Evolutionary conservation across 2,888 invertebrate genomes (phyloP).

Genomic region (Noctua pronuba): DNA sequence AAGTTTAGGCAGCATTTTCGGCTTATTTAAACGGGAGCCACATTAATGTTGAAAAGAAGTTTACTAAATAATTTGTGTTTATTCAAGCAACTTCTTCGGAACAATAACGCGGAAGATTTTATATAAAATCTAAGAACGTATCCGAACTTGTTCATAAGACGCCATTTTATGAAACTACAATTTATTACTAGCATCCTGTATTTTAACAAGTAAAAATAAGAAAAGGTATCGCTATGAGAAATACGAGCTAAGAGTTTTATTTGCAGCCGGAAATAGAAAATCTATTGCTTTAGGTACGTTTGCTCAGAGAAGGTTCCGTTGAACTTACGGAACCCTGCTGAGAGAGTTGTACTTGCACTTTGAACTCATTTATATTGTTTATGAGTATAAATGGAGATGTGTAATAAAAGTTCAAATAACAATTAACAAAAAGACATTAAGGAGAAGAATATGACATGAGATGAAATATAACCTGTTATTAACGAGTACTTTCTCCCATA

Average conservation of each 20-base stretch:
- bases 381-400: slow-evolving; percentile 13
- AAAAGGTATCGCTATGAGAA: slow-evolving; percentile 44
- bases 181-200: slow-evolving; percentile 44
- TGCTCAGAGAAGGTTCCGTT: slow-evolving; percentile 22
- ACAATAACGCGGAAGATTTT: slow-evolving; percentile 10
- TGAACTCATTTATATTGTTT: slow-evolving; percentile 11
- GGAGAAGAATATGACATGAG: slow-evolving; percentile 25
- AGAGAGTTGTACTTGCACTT: slow-evolving; percentile 11
- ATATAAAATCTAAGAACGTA: slow-evolving; percentile 2
- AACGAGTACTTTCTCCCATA: slow-evolving; percentile 41
- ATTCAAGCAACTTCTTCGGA: too few relatives aligned
- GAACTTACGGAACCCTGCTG: slow-evolving; percentile 17
- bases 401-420: slow-evolving; percentile 43
- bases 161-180: slow-evolving; percentile 29
- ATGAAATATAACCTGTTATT: slow-evolving; percentile 55
- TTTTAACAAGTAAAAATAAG: slow-evolving; percentile 40
- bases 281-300: slow-evolving; percentile 39
- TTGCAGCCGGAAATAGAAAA: slow-evolving; percentile 61
- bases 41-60: background rate
- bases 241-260: slow-evolving; percentile 52
- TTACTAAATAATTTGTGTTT: background rate
- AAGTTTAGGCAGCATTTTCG: background rate
- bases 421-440: slow-evolving; percentile 56
- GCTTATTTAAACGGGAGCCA: too few relatives aligned
- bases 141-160: slow-evolving; percentile 15